These are phyloP conservation scores for Philaethria dido DNA, from an alignment of 2,888 invertebrate genomes.

Conservation along the genomic window DNA sequence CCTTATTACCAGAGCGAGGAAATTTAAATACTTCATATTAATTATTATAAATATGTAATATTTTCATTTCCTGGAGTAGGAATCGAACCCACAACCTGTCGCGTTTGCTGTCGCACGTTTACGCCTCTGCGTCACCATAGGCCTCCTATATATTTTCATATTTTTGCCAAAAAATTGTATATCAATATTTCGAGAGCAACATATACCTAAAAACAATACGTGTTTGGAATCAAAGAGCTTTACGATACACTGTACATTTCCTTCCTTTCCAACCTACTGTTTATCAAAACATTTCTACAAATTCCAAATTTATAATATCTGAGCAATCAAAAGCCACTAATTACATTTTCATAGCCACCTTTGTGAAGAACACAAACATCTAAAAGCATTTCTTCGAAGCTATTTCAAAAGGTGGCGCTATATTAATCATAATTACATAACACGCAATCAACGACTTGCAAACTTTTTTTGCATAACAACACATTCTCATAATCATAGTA, in stretches of 20 bases:
- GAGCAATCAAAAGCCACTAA: constrained; percentile 16
- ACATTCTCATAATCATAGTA: constrained; percentile 41
- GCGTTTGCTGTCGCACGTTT: too few species aligned
- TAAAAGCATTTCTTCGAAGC: constrained; percentile 46
- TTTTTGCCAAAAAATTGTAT: too few species aligned
- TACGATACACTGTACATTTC: not conserved
- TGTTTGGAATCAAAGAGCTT: too few species aligned
- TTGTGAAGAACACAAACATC: constrained; percentile 35
- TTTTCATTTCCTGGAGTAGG: too few species aligned
- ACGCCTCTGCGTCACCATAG: too few species aligned
- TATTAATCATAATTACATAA: constrained; percentile 50
- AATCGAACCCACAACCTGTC: too few species aligned
- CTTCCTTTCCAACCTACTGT: not conserved
- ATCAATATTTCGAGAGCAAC: too few species aligned
- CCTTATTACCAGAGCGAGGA: too few species aligned
- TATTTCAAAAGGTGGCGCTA: constrained; percentile 44
- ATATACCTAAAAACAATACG: too few species aligned
- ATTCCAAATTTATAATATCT: constrained; percentile 9
- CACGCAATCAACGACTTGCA: constrained; percentile 46
- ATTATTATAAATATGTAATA: too few species aligned
- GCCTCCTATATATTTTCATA: too few species aligned
- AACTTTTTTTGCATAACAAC: constrained; percentile 41
- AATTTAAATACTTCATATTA: too few species aligned
- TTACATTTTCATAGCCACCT: constrained; percentile 22
- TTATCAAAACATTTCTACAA: not conserved